Percentiles rank a stretch among this genome's conserved stretches.
These are phyloP conservation scores for Enteromius thamalakanensis DNA, from an alignment of 2,797 vertebrate genomes.

Conservation along the genomic window DNA sequence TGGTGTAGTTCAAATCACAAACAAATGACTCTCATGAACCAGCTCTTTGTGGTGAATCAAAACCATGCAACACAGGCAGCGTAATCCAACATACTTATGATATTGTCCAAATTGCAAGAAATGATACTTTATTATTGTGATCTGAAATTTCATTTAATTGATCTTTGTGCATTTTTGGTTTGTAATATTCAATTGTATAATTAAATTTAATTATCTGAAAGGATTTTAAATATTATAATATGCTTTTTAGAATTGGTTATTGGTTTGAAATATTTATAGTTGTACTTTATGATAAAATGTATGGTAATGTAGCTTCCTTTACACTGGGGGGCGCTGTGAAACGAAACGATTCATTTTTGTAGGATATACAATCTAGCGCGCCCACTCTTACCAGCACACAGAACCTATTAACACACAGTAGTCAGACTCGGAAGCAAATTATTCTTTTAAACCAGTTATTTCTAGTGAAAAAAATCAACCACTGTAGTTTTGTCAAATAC, in stretches of 20 bases:
- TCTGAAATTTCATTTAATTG: neutral
- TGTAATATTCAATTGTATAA: neutral
- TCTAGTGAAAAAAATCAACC: neutral
- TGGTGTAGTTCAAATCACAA: neutral
- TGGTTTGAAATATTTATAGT: neutral
- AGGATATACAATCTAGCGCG: neutral
- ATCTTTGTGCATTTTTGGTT: neutral
- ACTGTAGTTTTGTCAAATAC: neutral
- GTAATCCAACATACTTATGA: neutral
- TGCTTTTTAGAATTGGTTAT: neutral
- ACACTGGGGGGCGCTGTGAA: conserved; percentile 20
- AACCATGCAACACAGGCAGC: neutral
- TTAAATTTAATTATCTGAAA: neutral
- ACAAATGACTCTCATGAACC: neutral
- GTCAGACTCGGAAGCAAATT: neutral
- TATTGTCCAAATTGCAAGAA: neutral
- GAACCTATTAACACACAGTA: neutral
- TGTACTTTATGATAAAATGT: neutral
- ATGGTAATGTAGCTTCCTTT: neutral
- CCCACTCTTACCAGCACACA: neutral
- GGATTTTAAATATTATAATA: neutral
- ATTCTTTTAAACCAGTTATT: neutral
- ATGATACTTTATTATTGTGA: neutral
- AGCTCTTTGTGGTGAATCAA: neutral
- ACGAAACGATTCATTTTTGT: neutral